Evolutionary conservation across 2,113 vertebrate species (phyloP), one percentile per base, ranked within the genome.

Genomic region (cat (Felis catus)): DNA sequence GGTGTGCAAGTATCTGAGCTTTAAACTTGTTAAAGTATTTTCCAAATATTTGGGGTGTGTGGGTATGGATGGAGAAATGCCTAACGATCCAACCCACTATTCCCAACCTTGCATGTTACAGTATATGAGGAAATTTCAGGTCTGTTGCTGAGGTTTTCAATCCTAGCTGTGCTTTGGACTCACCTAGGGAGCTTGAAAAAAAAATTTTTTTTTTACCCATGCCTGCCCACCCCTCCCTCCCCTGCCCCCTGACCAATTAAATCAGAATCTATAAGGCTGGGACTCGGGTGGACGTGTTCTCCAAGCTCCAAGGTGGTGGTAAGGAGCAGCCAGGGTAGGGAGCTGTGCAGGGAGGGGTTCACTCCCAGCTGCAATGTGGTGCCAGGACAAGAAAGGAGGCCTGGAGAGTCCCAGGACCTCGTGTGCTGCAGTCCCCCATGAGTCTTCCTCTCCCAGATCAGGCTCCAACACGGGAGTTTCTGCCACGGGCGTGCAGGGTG

Each of bases 341-440:
- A 45, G 86, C 21, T 23, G 1, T 12, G 15, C 80, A 39, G 55
- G 14, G 63, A 39, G 55, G 14, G 63, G 2, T 5, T 48, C 41
- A 13, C 10, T 2, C 31, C n/a, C 11, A 19, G 58, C 0, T 0
- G n/a, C 16, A 0, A 15, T 2, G 15, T 12, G 10, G 71, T 19
- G 55, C 23, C 4, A 15, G n/a, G 58, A 5, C 10, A 15, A 63
- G 76, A 51, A 4, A 10, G 1, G 31, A 12, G 33, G 80, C 55
- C 7, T 2, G 0, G 3, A 1, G 23, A 63, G 51, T 68, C 55
- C 66, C 3, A 36, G 33, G 33, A 68, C 7, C 12, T 9, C 8
- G 0, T 0, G 0, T 27, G n/a, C 65, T 33, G 4, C n/a, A 25
- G 65, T 27, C 39, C 3, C 9, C 53, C 6, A 0, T 5, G 14